Conservation (phyloP, 2,888 invertebrate species). For the Stratiomys singularior region DNA sequence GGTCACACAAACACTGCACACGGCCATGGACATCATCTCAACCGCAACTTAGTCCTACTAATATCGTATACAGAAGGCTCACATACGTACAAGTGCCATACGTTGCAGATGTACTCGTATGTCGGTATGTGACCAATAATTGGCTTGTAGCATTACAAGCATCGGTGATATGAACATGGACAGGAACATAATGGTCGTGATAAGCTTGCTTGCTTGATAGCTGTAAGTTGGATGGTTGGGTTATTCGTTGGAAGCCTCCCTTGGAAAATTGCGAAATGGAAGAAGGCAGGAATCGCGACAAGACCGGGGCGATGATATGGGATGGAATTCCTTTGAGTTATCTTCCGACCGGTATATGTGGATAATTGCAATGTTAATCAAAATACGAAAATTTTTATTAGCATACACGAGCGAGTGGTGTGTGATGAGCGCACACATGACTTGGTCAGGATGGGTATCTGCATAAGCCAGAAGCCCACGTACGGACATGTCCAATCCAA, state of each 20-base stretch:
- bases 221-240: not conserved
- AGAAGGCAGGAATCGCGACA: slow-evolving; percentile 5
- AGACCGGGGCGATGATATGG: not conserved
- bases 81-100: not conserved
- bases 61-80: no score
- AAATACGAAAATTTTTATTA: slow-evolving; percentile 45
- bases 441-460: not conserved
- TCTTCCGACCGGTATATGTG: slow-evolving; percentile 45
- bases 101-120: not conserved
- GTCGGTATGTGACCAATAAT: slow-evolving; percentile 36
- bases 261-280: slow-evolving; percentile 13
- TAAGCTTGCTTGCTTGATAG: slow-evolving; percentile 22
- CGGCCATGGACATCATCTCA: not conserved
- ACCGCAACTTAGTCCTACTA: no score
- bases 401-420: slow-evolving; percentile 7
- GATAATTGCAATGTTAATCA: slow-evolving; percentile 48
- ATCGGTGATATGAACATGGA: slow-evolving; percentile 35
- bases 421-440: slow-evolving; percentile 6
- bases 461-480: not conserved
- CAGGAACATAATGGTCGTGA: slow-evolving; percentile 35
- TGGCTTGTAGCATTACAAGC: slow-evolving; percentile 6
- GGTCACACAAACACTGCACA: slow-evolving; percentile 33
- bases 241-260: not conserved
- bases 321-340: slow-evolving; percentile 46
- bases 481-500: not conserved